Evolutionary conservation across 2,888 invertebrate species (phyloP), one percentile per base, ranked within the genome.

Genomic region (Pandemis heparana): DNA sequence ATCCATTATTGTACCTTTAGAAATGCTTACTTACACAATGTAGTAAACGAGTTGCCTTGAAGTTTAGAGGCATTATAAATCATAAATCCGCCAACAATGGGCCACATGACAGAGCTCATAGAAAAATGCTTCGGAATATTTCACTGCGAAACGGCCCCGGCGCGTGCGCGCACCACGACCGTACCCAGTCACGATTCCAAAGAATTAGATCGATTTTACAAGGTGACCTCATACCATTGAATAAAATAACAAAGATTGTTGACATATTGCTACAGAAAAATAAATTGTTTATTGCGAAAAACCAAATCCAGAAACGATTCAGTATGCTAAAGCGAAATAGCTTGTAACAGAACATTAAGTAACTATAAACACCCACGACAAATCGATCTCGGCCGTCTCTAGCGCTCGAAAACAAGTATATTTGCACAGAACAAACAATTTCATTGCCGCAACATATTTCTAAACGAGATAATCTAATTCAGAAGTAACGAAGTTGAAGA

Each of bases 91-190:
- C 84, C 81, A 89, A 93, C 92, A 94, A 92, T 91, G 80, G 86
- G 80, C 79, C 83, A 87, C 81, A 90, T 88, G 91, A 89, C 89
- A 89, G 85, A 81, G 82, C 83, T 82, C 83, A 85, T 82, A 84
- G 70, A 84, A 85, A 85, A 86, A 87, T 84, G 89, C 87, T 86
- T 84, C 83, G 81, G 88, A 87, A 89, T 88, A 89, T 87, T 89
- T 89, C 83, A 83, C 87, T 81, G 78, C 79, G 80, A 82, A 83
- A 83, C 78, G 87, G 85, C 89, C 90, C 86, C 87, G 86, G 88
- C 94, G 92, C 91, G 92, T 92, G 93, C 92, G 87, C 91, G 83
- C 82, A 79, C 80, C 85, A 88, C 88, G 85, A 87, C 80, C 85
- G 80, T 75, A 83, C 78, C 83, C 84, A 82, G 92, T 94, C 94